Evolutionary conservation across 53 echinoderm and acorn worm genomes (phyloP), one percentile per base, ranked within the genome.

Genomic region (Paelopatides confundens): DNA sequence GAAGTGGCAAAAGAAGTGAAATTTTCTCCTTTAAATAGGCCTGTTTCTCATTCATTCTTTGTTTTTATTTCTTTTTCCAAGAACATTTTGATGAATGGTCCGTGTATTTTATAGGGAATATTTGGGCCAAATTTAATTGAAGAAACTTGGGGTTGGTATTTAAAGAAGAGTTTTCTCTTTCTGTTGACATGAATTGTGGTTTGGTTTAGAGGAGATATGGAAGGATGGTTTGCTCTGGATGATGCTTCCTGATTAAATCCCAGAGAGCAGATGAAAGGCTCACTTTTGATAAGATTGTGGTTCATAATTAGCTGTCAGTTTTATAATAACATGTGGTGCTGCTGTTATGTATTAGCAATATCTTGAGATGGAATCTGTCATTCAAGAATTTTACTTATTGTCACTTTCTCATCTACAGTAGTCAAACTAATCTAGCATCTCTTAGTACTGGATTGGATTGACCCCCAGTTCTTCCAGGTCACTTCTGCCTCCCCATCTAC

Each of bases 91-190:
- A 39, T 5, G 74, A 74, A 46, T 24, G 40, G 7, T 74, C 40
- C 23, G 39, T 10, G 29, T 26, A 74, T 35, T 33, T 74, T 39
- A 10, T 17, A 3, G 0, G 58, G 17, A 43, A 39, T 74, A 74
- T 74, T 39, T 74, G n/a, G 74, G 74, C 74, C 43, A 74, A 46
- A 46, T 74, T 74, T 74, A 74, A 74, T 74, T 74, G 74, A 74
- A 24, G 46, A 39, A 74, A 74, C n/a, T 39, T 74, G 43, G 23
- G 24, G 74, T 23, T 21, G 17, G 11, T 58, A 74, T 17, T 38
- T 9, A 43, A 39, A 71, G 23, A 28, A 40, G 37, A 71, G 36
- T 26, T 23, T 5, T 58, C 18, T 31, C 18, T 71, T 71, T 71
- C 24, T 71, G 38, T 74, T 46, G 46, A 24, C 47, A 43, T 74